Conservation (phyloP, 2,113 vertebrate species). For the Rhinichthys klamathensis region DNA sequence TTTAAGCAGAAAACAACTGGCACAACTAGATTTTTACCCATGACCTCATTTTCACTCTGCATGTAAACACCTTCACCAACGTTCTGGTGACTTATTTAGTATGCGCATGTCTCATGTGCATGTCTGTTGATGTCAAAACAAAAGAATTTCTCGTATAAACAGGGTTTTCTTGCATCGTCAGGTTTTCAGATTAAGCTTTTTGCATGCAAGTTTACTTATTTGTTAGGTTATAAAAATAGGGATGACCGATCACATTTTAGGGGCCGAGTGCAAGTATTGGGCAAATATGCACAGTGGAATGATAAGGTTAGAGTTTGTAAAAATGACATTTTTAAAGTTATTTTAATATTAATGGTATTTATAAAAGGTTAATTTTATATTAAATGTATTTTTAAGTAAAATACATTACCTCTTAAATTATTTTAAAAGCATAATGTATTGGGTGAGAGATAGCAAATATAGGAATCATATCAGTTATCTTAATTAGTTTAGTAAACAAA, state of each 20-base stretch:
- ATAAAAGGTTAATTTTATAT: too few relatives aligned
- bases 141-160: background rate
- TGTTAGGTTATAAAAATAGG: background rate
- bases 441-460: background rate
- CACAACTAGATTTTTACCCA: background rate
- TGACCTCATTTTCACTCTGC: background rate
- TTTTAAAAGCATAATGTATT: background rate
- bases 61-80: background rate
- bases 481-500: background rate
- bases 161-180: conserved; percentile 1
- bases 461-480: background rate
- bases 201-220: background rate
- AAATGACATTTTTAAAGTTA: too few relatives aligned
- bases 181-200: background rate
- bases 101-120: background rate
- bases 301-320: background rate
- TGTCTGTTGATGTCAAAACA: conserved; percentile 25
- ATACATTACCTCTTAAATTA: background rate
- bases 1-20: background rate
- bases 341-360: too few relatives aligned
- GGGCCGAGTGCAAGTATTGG: background rate
- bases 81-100: background rate
- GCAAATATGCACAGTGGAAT: background rate
- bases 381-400: background rate
- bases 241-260: background rate